phyloP scores from a whole-genome alignment of 2,888 invertebrate species.

The Xestia c-nigrum region DNA sequence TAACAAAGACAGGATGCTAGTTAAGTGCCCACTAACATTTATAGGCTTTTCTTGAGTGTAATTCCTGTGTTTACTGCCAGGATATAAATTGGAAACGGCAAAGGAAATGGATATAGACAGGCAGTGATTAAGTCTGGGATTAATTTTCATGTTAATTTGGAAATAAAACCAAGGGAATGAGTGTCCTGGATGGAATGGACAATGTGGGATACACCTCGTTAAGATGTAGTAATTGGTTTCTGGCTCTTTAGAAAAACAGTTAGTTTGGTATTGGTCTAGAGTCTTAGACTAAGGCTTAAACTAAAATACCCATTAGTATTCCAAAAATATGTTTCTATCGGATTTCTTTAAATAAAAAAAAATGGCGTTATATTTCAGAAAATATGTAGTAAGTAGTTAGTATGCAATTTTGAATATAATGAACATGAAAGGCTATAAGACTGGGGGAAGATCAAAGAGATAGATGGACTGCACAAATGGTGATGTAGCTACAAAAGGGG shows the following conservation, averaged over 20 bases:
- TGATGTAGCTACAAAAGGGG: neutral
- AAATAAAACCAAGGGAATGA: slow-evolving; percentile 27
- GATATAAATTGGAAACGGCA: slow-evolving; percentile 53
- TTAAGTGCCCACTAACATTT: slow-evolving; percentile 67
- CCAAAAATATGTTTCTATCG: neutral
- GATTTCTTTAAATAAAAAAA: neutral
- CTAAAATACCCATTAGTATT: neutral
- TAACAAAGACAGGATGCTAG: slow-evolving; percentile 62
- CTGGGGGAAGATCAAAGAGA: neutral
- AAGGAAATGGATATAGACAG: slow-evolving; percentile 39
- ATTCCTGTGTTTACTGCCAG: slow-evolving; percentile 53
- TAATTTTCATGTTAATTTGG: slow-evolving; percentile 54
- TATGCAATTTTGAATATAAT: neutral
- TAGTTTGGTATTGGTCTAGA: neutral
- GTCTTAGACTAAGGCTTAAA: neutral
- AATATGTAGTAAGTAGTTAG: neutral
- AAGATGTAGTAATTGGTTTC: slow-evolving; percentile 10
- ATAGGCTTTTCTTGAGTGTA: slow-evolving; percentile 60
- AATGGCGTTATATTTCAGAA: neutral
- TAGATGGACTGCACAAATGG: neutral
- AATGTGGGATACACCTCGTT: slow-evolving; percentile 12
- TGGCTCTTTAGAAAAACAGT: neutral
- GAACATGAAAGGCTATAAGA: neutral
- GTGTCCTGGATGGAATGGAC: neutral
- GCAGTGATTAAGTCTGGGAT: slow-evolving; percentile 43